These are phyloP conservation scores for Drosophila micromelanica DNA, from an alignment of 1,140 invertebrate species.

Conservation along the genomic window DNA sequence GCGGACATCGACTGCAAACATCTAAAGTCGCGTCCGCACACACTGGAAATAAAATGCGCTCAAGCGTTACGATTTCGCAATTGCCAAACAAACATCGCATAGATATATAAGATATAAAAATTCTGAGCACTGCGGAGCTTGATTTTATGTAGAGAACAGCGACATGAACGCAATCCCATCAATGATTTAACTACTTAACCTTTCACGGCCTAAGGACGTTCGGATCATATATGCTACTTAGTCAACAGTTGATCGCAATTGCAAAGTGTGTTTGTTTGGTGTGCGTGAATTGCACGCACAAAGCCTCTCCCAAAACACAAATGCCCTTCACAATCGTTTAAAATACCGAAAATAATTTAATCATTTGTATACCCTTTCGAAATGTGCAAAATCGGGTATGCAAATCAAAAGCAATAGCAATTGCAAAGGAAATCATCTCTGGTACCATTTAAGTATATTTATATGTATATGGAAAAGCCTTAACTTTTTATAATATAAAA, in stretches of 20 bases:
- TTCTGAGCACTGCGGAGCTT: constrained; percentile 23
- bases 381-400: too few relatives aligned
- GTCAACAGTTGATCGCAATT: too few relatives aligned
- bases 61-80: constrained; percentile 70
- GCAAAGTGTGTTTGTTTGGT: background rate
- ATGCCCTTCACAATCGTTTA: too few relatives aligned
- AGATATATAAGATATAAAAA: constrained; percentile 25
- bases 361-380: too few relatives aligned
- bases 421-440: too few relatives aligned
- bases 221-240: background rate
- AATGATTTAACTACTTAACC: constrained; percentile 36
- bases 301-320: background rate
- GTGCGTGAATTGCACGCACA: background rate
- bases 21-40: constrained; percentile 43
- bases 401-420: too few relatives aligned
- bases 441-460: too few relatives aligned
- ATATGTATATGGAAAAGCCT: too few relatives aligned
- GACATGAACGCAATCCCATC: background rate
- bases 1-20: constrained; percentile 50
- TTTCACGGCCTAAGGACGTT: constrained; percentile 21
- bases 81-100: constrained; percentile 64
- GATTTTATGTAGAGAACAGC: background rate
- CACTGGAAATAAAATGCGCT: constrained; percentile 63
- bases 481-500: too few relatives aligned
- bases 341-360: too few relatives aligned